These are phyloP conservation scores for Bombus ignitus DNA, from an alignment of 1,140 invertebrate genomes.

Conservation along the genomic window DNA sequence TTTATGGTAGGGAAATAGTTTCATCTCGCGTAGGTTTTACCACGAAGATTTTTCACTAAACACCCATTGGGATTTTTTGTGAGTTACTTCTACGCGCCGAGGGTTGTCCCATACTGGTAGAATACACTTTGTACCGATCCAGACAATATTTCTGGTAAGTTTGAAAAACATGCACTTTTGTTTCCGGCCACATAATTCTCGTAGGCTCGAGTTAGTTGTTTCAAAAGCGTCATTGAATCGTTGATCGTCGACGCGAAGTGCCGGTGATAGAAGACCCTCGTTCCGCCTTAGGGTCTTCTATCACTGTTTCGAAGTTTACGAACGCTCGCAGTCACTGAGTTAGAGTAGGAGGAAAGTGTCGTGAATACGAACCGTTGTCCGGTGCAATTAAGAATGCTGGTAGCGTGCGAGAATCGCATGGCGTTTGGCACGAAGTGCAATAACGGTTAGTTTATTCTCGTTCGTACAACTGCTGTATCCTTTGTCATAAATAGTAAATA, in stretches of 20 bases:
- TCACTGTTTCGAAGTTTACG: conserved; percentile 20
- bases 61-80: conserved; percentile 33
- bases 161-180: not conserved
- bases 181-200: not conserved
- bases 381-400: conserved; percentile 58
- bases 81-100: not conserved
- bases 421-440: conserved; percentile 43
- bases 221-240: not conserved
- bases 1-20: conserved; percentile 13
- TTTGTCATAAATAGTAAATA: conserved; percentile 67
- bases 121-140: conserved; percentile 12
- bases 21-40: conserved; percentile 22
- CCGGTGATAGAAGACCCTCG: not conserved
- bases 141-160: conserved; percentile 55
- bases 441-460: conserved; percentile 61
- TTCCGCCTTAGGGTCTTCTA: not conserved
- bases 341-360: not conserved
- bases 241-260: not conserved
- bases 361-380: conserved; percentile 49
- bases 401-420: conserved; percentile 36
- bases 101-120: not conserved
- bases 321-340: conserved; percentile 8
- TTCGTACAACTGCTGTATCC: conserved; percentile 25
- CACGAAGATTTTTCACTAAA: conserved; percentile 10
- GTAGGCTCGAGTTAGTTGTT: not conserved